Base-by-base conservation (phyloP, 2,797 vertebrate genomes). In the Enteromius trimaculatus region DNA sequence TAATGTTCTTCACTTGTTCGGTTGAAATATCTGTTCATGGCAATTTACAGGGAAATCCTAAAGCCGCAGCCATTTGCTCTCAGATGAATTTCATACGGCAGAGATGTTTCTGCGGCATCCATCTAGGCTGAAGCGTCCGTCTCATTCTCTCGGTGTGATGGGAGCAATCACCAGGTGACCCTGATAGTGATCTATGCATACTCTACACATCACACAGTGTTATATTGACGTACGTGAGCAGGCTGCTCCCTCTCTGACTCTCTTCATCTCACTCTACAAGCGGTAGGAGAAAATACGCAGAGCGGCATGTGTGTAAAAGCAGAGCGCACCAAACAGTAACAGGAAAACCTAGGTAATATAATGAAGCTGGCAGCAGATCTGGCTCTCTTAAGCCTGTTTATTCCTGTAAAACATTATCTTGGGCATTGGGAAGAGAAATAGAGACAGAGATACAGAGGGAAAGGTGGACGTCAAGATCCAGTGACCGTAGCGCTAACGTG, bases 181-280 rank as follows among this genome's bases (percentile, higher is more conserved):
- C 87, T 88, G 88, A 86, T 81, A 75, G 49, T 84, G 72, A 86
- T 86, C 88, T 83, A 75, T 70, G 65, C 71, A 82, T 84, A 86
- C 79, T 75, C 82, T 64, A 86, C 66, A 66, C 23, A n/a, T 82
- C 70, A 79, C 37, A 55, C 31, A n/a, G 76, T 26, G 72, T 21
- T 80, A 82, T 77, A 85, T 62, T 72, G 70, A 81, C 51, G 42
- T 70, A 74, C 14, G 62, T 51, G 69, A 69, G 80, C 60, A 42
- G 3, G 31, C 19, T 6, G 70, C 60, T 29, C 65, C 2, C 16
- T 42, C 60, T 84, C 13, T 62, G 1, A 29, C n/a, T 68, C 16
- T 42, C 42, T 55, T 29, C 23, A 2, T 72, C 75, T 62, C 44
- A 76, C 55, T 66, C 55, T n/a, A 17, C 55, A 81, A 70, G 26